phyloP scores from a whole-genome alignment of 2,888 invertebrate species.

The Ophion obscuratus region DNA sequence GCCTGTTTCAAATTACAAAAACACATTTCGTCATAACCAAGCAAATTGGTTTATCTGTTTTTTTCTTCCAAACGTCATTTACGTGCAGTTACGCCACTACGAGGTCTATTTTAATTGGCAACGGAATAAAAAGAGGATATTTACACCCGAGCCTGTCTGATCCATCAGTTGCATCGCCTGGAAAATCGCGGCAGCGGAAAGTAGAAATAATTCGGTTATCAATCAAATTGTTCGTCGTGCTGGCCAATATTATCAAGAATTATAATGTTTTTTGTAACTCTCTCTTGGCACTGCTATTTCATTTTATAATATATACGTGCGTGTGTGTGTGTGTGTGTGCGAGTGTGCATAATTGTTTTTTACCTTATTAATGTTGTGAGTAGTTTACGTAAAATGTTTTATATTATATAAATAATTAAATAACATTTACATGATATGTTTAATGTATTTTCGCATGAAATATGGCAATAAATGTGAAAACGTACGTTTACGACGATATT shows the following conservation, averaged over 20 bases:
- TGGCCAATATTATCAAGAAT: neutral
- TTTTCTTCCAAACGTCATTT: neutral
- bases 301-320: neutral
- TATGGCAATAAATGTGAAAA: too few species aligned
- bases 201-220: constrained; percentile 40
- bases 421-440: too few species aligned
- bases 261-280: neutral
- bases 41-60: neutral
- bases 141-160: constrained; percentile 95
- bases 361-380: too few species aligned
- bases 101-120: constrained; percentile 5
- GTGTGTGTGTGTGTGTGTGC: too few species aligned
- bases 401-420: too few species aligned
- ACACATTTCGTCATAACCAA: constrained; percentile 43
- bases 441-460: too few species aligned
- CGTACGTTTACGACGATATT: too few species aligned
- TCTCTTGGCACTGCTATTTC: neutral
- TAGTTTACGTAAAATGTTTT: too few species aligned
- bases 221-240: constrained; percentile 9
- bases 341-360: too few species aligned
- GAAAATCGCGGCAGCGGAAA: constrained; percentile 80
- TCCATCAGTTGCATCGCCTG: constrained; percentile 97
- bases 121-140: constrained; percentile 85
- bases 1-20: constrained; percentile 74
- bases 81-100: neutral